These are phyloP conservation scores for Protomyctophum bolini DNA, from an alignment of 2,113 vertebrate species.

Conservation along the genomic window DNA sequence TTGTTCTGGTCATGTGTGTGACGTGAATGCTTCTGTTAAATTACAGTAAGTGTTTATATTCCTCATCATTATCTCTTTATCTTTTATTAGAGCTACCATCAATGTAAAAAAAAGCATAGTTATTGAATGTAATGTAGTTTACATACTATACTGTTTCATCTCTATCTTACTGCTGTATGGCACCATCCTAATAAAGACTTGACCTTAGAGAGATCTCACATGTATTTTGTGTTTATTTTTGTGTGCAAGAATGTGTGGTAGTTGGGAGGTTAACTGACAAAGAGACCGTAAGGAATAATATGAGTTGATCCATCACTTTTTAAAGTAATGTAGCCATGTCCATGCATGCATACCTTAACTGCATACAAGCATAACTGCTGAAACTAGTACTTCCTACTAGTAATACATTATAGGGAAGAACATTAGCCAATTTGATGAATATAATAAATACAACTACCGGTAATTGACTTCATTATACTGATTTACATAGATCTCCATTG, in stretches of 20 bases:
- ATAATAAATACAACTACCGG: no score
- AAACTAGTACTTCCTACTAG: no score
- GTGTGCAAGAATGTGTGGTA: background rate
- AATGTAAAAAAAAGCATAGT: conserved; percentile 57
- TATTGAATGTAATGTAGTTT: conserved; percentile 81
- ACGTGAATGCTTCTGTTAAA: conserved; percentile 65
- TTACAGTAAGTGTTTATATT: conserved; percentile 40
- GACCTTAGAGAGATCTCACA: conserved; percentile 54
- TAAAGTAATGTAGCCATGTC: background rate
- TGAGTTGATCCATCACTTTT: background rate
- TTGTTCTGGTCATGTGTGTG: conserved; percentile 64
- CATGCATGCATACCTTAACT: background rate
- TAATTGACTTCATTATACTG: background rate
- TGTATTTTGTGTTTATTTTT: conserved; percentile 31
- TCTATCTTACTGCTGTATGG: conserved; percentile 70
- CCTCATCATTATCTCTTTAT: conserved; percentile 56
- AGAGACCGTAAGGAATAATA: background rate
- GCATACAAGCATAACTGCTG: background rate
- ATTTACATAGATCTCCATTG: background rate
- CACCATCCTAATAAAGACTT: conserved; percentile 80
- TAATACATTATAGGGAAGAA: no score
- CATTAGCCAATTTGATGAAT: no score
- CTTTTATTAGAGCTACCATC: conserved; percentile 51
- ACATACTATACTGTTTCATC: conserved; percentile 68
- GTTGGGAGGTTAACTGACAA: background rate